Conservation (phyloP, 2,113 vertebrate genomes). For the Glaucomys volans region DNA sequence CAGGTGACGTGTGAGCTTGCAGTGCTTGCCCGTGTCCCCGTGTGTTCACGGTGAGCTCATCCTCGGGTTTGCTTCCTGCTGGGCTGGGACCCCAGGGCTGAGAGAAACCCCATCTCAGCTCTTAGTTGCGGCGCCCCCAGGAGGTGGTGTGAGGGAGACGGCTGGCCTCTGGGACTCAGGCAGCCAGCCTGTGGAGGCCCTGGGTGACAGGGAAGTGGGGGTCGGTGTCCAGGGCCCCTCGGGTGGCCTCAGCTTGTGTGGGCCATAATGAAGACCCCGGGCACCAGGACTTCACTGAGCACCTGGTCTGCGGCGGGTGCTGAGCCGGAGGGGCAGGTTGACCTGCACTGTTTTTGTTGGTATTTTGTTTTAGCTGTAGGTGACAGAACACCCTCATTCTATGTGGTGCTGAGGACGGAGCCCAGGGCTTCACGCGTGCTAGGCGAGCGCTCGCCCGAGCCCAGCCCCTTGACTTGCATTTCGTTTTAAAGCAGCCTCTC, state of each 20-base stretch:
- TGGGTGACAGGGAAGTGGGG: background rate
- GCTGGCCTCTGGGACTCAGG: background rate
- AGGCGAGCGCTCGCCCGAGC: no score
- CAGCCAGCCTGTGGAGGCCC: accelerated
- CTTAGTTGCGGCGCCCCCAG: no score
- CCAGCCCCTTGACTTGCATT: no score
- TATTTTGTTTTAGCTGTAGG: no score
- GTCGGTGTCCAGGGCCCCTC: accelerated
- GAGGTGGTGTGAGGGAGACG: no score
- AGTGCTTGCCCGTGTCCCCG: background rate
- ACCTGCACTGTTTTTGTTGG: background rate
- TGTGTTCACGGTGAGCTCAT: accelerated
- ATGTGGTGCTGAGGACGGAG: no score
- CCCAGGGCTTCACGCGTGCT: no score
- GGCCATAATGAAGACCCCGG: background rate
- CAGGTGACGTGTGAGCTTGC: accelerated
- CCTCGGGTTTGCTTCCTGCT: background rate
- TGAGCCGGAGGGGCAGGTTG: accelerated
- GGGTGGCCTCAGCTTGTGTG: background rate
- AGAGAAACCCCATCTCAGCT: no score
- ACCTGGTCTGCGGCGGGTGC: accelerated
- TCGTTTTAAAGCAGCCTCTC: accelerated
- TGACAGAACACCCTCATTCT: no score
- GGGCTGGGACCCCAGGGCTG: background rate
- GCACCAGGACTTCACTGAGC: background rate